Evolutionary conservation across 1,140 invertebrate genomes (phyloP), one percentile per base, ranked within the genome.

Genomic region (Diachasmimorpha longicaudata): DNA sequence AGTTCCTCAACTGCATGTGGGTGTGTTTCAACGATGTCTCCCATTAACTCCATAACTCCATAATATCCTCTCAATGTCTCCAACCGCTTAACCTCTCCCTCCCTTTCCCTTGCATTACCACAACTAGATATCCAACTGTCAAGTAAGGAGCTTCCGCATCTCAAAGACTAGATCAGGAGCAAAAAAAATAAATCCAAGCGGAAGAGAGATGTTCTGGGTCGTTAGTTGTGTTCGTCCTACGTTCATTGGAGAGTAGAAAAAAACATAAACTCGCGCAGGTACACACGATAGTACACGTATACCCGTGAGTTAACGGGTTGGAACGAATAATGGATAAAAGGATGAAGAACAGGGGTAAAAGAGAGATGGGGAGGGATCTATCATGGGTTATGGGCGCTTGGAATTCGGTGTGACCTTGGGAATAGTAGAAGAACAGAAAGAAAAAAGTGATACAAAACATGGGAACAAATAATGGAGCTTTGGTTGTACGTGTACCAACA

Each of bases 221-320:
- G 69, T 72, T 76, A 69, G 36, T 76, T 36, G 16, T 70, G 46
- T n/a, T 44, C 21, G 14, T 21, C 63, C 58, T 63, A 21, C 23
- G n/a, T 21, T n/a, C 58, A 66, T 36, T 31, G 21, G 23, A 11
- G 31, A 25, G 31, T 19, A 66, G 3, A 66, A 66, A 66, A 66
- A 66, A 10, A 19, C 9, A 68, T 36, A 16, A 68, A 37, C 25
- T 68, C 36, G 36, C 25, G 52, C 55, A 76, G 69, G 69, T 76
- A 76, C 46, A 71, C 37, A 23, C 55, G n/a, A 55, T 69, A 42
- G 69, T 72, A 72, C 74, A 68, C 68, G 66, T 68, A 19, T 19
- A 37, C 25, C 25, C 25, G 58, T 37, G 78, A 71, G 78, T 79
- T 79, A 79, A 80, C 72, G 75, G 76, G 42, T 77, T 69, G 77